Percentiles rank a stretch among this genome's conserved stretches.
Conservation (phyloP, 2,113 vertebrate genomes). For the Synodontis membranacea region DNA sequence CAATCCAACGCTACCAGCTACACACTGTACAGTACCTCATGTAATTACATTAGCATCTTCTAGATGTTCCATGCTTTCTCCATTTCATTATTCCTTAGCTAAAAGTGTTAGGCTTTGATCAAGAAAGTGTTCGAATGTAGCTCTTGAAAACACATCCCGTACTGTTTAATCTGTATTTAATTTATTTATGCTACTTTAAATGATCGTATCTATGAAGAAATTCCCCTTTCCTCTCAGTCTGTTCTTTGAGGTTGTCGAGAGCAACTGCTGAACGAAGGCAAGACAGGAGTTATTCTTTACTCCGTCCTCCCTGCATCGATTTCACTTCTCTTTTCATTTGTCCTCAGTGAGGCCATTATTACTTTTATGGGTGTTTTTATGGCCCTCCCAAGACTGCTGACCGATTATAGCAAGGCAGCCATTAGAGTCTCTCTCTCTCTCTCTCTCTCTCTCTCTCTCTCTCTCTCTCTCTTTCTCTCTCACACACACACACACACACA, state of each 20-base stretch:
- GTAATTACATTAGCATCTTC: neutral
- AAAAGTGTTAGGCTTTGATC: neutral
- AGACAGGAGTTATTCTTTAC: conserved; percentile 32
- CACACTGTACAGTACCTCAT: neutral
- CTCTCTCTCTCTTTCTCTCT: conserved; percentile 11
- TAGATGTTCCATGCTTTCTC: neutral
- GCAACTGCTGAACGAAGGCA: conserved; percentile 2
- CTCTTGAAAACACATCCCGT: too few species aligned
- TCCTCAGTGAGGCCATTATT: conserved; percentile 62
- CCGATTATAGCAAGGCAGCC: conserved; percentile 63
- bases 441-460: conserved; percentile 2
- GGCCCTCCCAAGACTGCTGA: conserved; percentile 58
- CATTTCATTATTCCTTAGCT: neutral
- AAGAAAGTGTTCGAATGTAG: neutral
- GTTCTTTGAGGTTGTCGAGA: neutral
- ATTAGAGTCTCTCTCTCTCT: conserved; percentile 54
- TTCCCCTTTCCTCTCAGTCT: neutral
- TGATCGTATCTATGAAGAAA: neutral
- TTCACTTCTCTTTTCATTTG: conserved; percentile 60
- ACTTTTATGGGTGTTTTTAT: conserved; percentile 69
- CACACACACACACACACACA: neutral
- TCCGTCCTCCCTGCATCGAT: conserved; percentile 57
- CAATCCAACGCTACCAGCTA: neutral
- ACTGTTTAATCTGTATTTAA: conserved; percentile 14
- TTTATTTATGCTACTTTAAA: conserved; percentile 7